phyloP scores from a whole-genome alignment of 2,113 vertebrate species.

The Salvelinus fontinalis region DNA sequence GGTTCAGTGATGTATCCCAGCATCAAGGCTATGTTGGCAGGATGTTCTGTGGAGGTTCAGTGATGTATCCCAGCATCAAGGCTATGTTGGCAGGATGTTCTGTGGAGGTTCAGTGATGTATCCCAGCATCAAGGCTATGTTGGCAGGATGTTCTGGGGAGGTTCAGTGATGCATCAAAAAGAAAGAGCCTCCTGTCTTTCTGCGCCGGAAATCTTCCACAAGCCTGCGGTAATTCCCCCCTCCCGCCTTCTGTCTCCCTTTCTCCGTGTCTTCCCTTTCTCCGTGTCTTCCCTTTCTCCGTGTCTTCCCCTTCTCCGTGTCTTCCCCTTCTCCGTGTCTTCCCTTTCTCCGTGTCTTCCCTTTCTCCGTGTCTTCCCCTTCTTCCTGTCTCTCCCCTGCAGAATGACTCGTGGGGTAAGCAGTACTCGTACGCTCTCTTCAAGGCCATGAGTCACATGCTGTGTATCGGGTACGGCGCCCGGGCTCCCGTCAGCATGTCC shows the following conservation, averaged over 20 bases:
- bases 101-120: background rate
- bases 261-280: slow-evolving; percentile 45
- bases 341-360: slow-evolving; percentile 18
- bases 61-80: slow-evolving; percentile 17
- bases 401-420: slow-evolving; percentile 99
- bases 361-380: slow-evolving; percentile 48
- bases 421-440: slow-evolving; percentile 98
- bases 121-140: too few relatives aligned
- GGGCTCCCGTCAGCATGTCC: slow-evolving; percentile 96
- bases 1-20: background rate
- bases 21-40: slow-evolving; percentile 46
- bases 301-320: slow-evolving; percentile 33
- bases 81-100: too few relatives aligned
- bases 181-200: slow-evolving; percentile 35
- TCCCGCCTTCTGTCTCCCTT: slow-evolving; percentile 38
- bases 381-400: slow-evolving; percentile 58
- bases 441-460: slow-evolving; percentile 99
- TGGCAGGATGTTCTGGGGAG: too few relatives aligned
- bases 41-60: slow-evolving; percentile 44
- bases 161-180: slow-evolving; percentile 32
- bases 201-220: slow-evolving; percentile 18
- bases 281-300: background rate
- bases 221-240: slow-evolving; percentile 36
- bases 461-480: slow-evolving; percentile 96
- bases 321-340: slow-evolving; percentile 50